Base-by-base conservation (phyloP, 2,888 invertebrate species). In the Amorpha juglandis region DNA sequence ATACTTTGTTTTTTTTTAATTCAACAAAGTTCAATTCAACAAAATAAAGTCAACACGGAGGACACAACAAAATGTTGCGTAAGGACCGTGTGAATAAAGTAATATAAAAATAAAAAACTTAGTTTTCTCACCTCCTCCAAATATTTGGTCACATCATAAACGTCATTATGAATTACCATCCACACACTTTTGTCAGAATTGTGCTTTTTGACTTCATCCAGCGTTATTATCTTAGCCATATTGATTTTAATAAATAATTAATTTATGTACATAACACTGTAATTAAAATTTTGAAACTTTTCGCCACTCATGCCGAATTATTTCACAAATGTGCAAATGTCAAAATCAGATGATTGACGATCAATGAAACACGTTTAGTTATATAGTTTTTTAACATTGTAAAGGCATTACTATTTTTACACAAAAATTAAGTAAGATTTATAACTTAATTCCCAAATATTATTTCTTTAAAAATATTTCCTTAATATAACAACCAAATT, bases 91-190 rank as follows among this genome's bases (percentile, higher is more conserved):
- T 6, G 42, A 6, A 1, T 42, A 11, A 42, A 6, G 8, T 42
- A 42, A 9, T 6, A 9, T 9, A 42, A 42, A 6, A 11, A 35
- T 11, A 27, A n/a, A 11, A 55, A 0, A 9, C 2, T 38, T 38
- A 16, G 16, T n/a, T 51, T 65, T 55, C 80, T 89, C 91, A 97
- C 97, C 95, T 98, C 96, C 74, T 95, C 94, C 63, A 97, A 84
- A 87, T 97, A 98, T 69, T 93, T 89, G 0, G 97, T 96, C 11
- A 98, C 96, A 90, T 98, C 96, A 82, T 97, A 98, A 65, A 98
- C 95, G 77, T 95, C 94, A 81, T 97, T 95, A 81, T 97, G 95
- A 79, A 98, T 96, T 51, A 97, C 94, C 67, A 97, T 89, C 97
- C 97, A 97, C 51, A 81, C 69, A 72, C 84, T 89, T 14, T 75